These are phyloP conservation scores for Hipposideros larvatus DNA, from an alignment of 2,797 vertebrate genomes.

Conservation along the genomic window DNA sequence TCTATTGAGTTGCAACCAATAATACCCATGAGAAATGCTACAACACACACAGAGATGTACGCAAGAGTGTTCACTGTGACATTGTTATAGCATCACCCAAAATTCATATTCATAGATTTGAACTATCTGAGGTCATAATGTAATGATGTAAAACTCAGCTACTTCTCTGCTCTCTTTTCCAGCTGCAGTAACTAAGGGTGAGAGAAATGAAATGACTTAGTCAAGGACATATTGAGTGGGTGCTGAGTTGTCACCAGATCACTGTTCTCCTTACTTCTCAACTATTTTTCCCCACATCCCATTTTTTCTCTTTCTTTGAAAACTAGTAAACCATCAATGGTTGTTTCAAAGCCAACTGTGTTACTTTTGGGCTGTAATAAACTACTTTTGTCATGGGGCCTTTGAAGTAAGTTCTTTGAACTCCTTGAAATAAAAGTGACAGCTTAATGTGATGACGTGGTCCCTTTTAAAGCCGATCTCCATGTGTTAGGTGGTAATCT, in stretches of 20 bases:
- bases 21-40: not conserved
- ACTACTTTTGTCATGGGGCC: slow-evolving; percentile 27
- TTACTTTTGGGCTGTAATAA: slow-evolving; percentile 42
- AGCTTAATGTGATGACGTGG: not conserved
- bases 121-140: not conserved
- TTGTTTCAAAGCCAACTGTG: slow-evolving; percentile 57
- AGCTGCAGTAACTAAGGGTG: not conserved
- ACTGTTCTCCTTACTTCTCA: not conserved
- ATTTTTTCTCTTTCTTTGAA: slow-evolving; percentile 58
- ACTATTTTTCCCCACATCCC: not conserved
- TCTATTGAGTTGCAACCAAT: not conserved
- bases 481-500: not conserved
- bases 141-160: not conserved
- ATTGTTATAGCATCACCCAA: not conserved
- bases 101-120: not conserved
- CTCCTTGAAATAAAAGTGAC: slow-evolving; percentile 49
- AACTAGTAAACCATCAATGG: slow-evolving; percentile 18
- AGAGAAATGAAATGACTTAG: not conserved
- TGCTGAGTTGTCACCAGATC: not conserved
- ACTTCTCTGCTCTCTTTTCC: not conserved
- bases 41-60: not conserved
- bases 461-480: not conserved
- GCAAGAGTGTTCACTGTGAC: not conserved
- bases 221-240: not conserved
- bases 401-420: slow-evolving; percentile 76